phyloP scores from a whole-genome alignment of 1,140 invertebrate species.

The Portunus trituberculatus region DNA sequence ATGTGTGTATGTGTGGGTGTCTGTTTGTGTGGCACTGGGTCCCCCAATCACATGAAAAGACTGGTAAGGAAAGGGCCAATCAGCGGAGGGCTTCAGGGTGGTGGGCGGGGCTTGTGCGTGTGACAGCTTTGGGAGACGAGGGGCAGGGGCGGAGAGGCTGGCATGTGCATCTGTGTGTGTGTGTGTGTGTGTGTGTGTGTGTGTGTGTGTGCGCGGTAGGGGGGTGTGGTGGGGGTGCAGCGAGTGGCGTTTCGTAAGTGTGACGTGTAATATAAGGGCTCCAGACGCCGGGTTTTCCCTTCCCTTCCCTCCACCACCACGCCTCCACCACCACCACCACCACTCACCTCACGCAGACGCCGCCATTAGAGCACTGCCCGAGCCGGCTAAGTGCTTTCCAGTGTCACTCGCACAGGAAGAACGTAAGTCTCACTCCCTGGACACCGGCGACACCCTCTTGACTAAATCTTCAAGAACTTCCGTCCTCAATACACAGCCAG shows the following conservation, averaged over 20 bases:
- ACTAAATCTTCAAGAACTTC: not conserved
- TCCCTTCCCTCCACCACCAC: not conserved
- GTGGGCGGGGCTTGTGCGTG: slow-evolving; percentile 67
- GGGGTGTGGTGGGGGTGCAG: not conserved
- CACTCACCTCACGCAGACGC: not conserved
- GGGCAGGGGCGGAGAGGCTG: not conserved
- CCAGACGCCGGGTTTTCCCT: not conserved
- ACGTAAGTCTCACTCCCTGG: not conserved
- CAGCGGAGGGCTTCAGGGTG: slow-evolving; percentile 58
- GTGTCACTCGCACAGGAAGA: not conserved
- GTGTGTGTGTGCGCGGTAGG: not conserved
- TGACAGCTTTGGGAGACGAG: not conserved
- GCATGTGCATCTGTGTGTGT: too few species aligned
- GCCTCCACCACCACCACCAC: not conserved
- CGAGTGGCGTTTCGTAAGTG: slow-evolving; percentile 52
- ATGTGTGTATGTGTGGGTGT: slow-evolving; percentile 5
- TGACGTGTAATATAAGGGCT: slow-evolving; percentile 50
- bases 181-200: too few species aligned
- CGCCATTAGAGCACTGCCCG: not conserved
- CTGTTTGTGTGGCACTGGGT: not conserved
- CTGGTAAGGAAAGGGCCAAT: slow-evolving; percentile 38
- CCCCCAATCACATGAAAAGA: not conserved
- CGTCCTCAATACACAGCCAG: not conserved
- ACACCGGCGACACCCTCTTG: not conserved
- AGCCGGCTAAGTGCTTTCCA: not conserved